Evolutionary conservation across 2,888 invertebrate species (phyloP).

Genomic region (Morinoia aosen): DNA sequence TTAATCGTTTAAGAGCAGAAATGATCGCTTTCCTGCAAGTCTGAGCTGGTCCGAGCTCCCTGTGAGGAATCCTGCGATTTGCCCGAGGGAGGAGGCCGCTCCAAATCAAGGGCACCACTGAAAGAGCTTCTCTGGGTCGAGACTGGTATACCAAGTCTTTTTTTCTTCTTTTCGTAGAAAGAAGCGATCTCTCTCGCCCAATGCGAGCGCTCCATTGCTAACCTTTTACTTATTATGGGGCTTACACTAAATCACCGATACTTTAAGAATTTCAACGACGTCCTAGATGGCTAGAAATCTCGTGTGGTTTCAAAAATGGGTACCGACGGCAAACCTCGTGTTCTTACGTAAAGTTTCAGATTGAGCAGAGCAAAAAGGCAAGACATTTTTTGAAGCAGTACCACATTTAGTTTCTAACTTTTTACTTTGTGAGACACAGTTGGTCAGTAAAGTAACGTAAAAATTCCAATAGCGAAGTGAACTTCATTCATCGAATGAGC

Average conservation of each 20-base stretch:
- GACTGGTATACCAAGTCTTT: conserved; percentile 28
- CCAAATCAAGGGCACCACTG: conserved; percentile 45
- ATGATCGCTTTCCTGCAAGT: not conserved
- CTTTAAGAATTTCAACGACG: conserved; percentile 51
- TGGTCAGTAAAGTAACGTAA: not conserved
- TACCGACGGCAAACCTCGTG: conserved; percentile 27
- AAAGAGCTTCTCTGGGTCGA: conserved; percentile 33
- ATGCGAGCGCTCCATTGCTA: conserved; percentile 46
- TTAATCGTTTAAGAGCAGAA: no score
- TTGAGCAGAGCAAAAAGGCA: not conserved
- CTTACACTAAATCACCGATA: conserved; percentile 52
- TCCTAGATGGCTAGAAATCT: conserved; percentile 42
- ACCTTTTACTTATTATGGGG: conserved; percentile 51
- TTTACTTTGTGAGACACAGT: not conserved
- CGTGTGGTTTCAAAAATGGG: conserved; percentile 51
- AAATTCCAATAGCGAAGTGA: not conserved
- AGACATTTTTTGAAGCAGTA: not conserved
- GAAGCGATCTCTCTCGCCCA: conserved; percentile 41
- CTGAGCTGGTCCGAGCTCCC: conserved; percentile 34
- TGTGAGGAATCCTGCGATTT: conserved; percentile 24
- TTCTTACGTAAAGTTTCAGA: conserved; percentile 1
- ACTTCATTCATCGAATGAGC: not conserved
- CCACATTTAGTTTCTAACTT: not conserved
- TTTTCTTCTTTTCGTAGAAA: not conserved
- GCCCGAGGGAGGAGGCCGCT: conserved; percentile 42